Evolutionary conservation across 2,113 vertebrate species (phyloP).

Genomic region (Phasianus colchicus): DNA sequence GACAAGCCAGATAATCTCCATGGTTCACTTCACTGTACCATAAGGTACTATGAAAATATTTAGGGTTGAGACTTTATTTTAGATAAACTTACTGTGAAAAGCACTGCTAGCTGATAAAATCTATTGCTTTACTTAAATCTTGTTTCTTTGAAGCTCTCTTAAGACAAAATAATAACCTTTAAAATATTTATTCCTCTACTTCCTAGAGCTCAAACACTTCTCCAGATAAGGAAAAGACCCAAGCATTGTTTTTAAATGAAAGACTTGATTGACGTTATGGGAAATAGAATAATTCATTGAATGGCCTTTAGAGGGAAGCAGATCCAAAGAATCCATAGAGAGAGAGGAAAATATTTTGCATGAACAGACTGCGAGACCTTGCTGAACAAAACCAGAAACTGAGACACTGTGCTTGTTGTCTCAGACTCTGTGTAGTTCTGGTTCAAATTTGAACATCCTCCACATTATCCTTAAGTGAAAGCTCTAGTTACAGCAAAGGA

Average conservation of each 20-base stretch:
- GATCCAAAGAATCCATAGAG: constrained; percentile 35
- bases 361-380: neutral
- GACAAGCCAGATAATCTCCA: neutral
- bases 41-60: neutral
- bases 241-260: neutral
- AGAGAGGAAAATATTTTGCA: neutral
- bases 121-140: neutral
- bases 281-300: neutral
- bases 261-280: neutral
- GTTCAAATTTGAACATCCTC: neutral
- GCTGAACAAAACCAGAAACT: neutral
- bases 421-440: neutral
- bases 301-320: constrained; percentile 72
- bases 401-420: neutral
- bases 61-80: neutral
- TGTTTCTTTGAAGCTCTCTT: neutral
- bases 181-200: neutral
- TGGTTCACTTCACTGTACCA: neutral
- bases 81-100: neutral
- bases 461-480: neutral
- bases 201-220: neutral
- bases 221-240: neutral
- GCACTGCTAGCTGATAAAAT: neutral
- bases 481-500: neutral
- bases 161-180: neutral